These are phyloP conservation scores for Ooceraea biroi DNA, from an alignment of 1,140 invertebrate genomes.

Conservation along the genomic window DNA sequence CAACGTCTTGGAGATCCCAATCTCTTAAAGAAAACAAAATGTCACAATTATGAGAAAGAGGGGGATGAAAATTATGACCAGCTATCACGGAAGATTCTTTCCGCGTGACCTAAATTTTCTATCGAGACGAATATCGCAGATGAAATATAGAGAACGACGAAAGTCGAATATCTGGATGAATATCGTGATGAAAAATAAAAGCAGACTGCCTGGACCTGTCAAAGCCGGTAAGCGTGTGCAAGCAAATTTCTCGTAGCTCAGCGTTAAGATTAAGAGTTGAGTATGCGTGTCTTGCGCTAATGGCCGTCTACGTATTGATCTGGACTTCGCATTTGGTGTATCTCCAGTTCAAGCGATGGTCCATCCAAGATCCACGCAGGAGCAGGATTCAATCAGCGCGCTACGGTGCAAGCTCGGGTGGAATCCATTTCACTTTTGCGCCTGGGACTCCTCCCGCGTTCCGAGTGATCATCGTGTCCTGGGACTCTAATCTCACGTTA, in stretches of 20 bases:
- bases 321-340: slow-evolving; percentile 29
- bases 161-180: slow-evolving; percentile 16
- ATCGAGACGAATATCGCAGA: background rate
- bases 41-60: background rate
- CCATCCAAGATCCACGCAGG: slow-evolving; percentile 10
- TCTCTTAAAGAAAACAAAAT: background rate
- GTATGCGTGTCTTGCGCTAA: background rate
- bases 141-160: background rate
- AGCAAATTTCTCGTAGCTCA: background rate
- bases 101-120: background rate
- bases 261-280: slow-evolving; percentile 4
- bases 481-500: background rate
- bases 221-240: background rate
- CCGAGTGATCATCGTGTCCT: background rate
- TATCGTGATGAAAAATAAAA: slow-evolving; percentile 2
- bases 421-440: slow-evolving; percentile 25
- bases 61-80: background rate
- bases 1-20: too few species aligned
- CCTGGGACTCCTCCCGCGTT: background rate
- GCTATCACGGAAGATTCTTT: background rate
- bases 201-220: background rate
- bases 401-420: slow-evolving; percentile 1
- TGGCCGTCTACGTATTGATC: slow-evolving; percentile 33
- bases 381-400: slow-evolving; percentile 12
- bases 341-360: slow-evolving; percentile 40